Percentiles rank a stretch among this genome's conserved stretches.
Conservation (phyloP, 2,113 vertebrate genomes). For the Epinephelus fuscoguttatus region DNA sequence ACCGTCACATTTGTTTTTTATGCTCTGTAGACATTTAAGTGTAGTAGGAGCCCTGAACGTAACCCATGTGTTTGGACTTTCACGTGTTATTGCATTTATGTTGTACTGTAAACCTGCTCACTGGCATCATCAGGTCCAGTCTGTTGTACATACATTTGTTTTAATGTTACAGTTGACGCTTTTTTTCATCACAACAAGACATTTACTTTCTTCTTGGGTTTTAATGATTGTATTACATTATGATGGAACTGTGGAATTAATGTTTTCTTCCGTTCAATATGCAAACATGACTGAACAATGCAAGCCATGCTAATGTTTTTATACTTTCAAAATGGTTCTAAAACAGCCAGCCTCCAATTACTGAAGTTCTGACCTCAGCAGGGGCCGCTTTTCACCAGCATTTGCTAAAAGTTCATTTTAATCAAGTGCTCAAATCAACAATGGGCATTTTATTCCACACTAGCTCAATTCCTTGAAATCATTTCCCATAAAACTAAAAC, state of each 20-base stretch:
- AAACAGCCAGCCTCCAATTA: slow-evolving; percentile 10
- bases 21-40: background rate
- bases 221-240: slow-evolving; percentile 36
- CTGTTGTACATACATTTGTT: slow-evolving; percentile 28
- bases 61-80: background rate
- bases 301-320: slow-evolving; percentile 47
- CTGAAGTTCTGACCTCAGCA: slow-evolving; percentile 16
- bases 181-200: background rate
- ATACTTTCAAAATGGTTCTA: background rate
- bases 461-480: background rate
- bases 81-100: slow-evolving; percentile 23
- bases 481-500: background rate
- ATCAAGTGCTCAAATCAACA: background rate
- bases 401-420: background rate
- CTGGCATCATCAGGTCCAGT: slow-evolving; percentile 4
- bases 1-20: background rate
- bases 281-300: slow-evolving; percentile 51
- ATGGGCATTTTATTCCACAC: background rate
- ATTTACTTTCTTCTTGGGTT: background rate
- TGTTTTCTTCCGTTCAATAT: slow-evolving; percentile 52
- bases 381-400: background rate
- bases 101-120: slow-evolving; percentile 22
- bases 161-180: slow-evolving; percentile 9
- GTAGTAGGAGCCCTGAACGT: background rate
- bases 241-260: slow-evolving; percentile 21